Conservation (phyloP, 1,140 invertebrate species). For the Schlechtendalia chinensis region DNA sequence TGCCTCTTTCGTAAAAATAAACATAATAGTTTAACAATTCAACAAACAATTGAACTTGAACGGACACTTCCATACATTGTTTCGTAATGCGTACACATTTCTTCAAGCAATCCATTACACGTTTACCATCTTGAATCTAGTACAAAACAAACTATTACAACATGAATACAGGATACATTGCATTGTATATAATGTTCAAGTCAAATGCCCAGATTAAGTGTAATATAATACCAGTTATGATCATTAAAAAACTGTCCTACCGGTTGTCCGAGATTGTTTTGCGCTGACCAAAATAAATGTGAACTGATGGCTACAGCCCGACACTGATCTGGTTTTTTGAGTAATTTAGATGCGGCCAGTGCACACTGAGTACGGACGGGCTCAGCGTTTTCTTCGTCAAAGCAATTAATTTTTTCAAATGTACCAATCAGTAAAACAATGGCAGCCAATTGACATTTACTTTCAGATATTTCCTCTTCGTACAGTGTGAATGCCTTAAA, state of each 20-base stretch:
- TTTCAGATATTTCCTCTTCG: constrained; percentile 98
- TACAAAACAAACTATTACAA: constrained; percentile 53
- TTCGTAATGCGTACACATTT: constrained; percentile 92
- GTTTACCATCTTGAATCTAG: constrained; percentile 82
- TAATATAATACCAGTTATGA: no score
- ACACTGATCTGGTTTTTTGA: constrained; percentile 98
- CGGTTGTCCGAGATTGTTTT: constrained; percentile 70
- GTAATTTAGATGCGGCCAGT: constrained; percentile 87
- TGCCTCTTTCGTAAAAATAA: constrained; percentile 91
- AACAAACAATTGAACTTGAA: constrained; percentile 93
- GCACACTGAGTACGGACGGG: constrained; percentile 93
- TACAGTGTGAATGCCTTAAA: constrained; percentile 88
- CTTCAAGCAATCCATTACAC: constrained; percentile 92
- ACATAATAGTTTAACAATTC: constrained; percentile 93
- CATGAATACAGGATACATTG: background rate
- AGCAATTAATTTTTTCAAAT: constrained; percentile 90
- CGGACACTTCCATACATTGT: constrained; percentile 96
- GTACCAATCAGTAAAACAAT: constrained; percentile 95
- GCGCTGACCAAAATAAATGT: constrained; percentile 95
- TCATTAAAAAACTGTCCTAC: constrained; percentile 56
- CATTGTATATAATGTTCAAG: background rate
- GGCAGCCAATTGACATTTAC: constrained; percentile 92
- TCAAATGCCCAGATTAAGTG: no score
- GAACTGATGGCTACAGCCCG: constrained; percentile 86
- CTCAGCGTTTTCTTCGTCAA: constrained; percentile 95